Conservation (phyloP, 1,140 invertebrate species). For the Atta cephalotes region DNA sequence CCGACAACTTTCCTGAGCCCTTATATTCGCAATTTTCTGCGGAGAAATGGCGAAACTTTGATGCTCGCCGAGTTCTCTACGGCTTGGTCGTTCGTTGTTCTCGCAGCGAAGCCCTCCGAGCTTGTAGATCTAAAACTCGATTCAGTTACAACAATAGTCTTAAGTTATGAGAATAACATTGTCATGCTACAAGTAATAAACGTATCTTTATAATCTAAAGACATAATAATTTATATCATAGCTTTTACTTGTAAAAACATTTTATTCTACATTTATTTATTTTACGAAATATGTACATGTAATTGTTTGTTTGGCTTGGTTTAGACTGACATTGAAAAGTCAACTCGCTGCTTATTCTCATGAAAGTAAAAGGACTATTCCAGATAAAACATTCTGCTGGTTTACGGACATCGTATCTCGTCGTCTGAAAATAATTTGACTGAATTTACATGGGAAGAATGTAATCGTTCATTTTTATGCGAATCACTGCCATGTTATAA, state of each 20-base stretch:
- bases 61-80: constrained; percentile 14
- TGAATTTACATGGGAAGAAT: constrained; percentile 16
- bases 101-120: neutral
- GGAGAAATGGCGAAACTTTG: constrained; percentile 35
- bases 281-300: neutral
- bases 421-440: constrained; percentile 34
- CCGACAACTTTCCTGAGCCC: constrained; percentile 31
- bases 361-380: neutral
- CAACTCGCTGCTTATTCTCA: neutral
- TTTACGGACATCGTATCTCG: neutral
- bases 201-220: neutral
- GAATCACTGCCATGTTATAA: neutral
- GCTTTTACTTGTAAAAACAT: neutral
- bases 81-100: constrained; percentile 13
- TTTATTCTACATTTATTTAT: neutral
- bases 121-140: constrained; percentile 7
- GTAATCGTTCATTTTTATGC: constrained; percentile 48
- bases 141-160: constrained; percentile 10
- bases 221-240: neutral
- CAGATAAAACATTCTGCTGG: neutral
- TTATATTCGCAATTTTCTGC: constrained; percentile 26
- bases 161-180: neutral
- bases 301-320: neutral
- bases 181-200: neutral
- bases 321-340: neutral